These are phyloP conservation scores for Stichodactyla mertensii DNA, from an alignment of 64 coral and sea anemone species.

Conservation along the genomic window DNA sequence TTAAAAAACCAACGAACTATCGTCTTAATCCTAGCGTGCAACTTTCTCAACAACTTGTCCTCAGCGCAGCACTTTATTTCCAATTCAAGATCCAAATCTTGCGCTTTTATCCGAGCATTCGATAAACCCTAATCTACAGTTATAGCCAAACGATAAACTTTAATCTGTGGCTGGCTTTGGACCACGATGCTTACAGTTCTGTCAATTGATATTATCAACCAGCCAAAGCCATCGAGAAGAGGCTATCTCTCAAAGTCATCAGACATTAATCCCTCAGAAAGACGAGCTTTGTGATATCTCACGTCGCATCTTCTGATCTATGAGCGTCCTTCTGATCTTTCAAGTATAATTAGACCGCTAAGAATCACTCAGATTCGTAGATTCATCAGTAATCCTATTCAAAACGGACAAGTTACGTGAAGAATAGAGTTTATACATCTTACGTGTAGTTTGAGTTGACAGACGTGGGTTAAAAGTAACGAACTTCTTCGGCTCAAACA, in stretches of 20 bases:
- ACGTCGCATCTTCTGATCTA: conserved; percentile 13
- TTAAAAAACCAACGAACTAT: not conserved
- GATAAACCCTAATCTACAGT: conserved; percentile 5
- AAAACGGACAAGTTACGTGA: not conserved
- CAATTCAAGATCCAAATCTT: conserved; percentile 7
- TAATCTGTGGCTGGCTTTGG: not conserved
- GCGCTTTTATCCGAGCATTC: conserved; percentile 4
- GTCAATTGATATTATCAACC: conserved; percentile 8
- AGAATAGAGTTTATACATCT: not conserved
- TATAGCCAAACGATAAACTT: conserved; percentile 11
- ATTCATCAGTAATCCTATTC: not conserved
- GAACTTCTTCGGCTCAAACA: not conserved
- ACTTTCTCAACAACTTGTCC: not conserved
- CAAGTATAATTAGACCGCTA: conserved; percentile 1
- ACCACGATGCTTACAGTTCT: not conserved
- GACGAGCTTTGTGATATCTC: conserved; percentile 14
- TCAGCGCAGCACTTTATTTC: conserved; percentile 7
- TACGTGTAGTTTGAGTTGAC: not conserved
- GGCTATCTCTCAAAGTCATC: conserved; percentile 4
- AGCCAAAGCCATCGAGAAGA: not conserved
- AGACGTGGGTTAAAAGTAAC: not conserved
- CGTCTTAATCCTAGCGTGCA: not conserved
- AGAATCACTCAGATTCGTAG: not conserved
- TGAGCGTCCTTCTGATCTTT: not conserved
- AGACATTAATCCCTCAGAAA: conserved; percentile 5